Base-by-base conservation (phyloP, 2,797 vertebrate species). In the Streptopelia turtur region DNA sequence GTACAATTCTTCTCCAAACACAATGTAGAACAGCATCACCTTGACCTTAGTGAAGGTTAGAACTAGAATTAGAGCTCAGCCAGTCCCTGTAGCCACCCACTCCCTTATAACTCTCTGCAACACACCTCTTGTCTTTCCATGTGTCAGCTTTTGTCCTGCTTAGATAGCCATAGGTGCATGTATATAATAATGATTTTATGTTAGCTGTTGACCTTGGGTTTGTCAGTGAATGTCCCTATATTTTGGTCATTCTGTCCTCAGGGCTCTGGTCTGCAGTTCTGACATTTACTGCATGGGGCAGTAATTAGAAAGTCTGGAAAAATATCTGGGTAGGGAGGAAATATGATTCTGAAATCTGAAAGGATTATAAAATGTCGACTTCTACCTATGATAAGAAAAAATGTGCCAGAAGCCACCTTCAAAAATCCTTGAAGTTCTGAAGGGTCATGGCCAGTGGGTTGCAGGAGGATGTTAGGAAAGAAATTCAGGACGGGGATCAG, bases 81-180 rank as follows among this genome's bases (percentile, higher is more conserved):
- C 13, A 6, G 33, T 16, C 0, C 0, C 37, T 1, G 3, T 30
- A 63, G 28, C 63, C 21, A 1, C 9, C 10, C 4, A 6, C 15
- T 70, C 31, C 16, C 1, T 4, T 10, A 12, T 6, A 23, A 10
- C 35, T 53, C 47, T 53, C 45, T 39, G 12, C 21, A 9, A 47
- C 10, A 10, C 33, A 16, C 5, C 4, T 35, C 47, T 65, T 74
- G n/a, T 35, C 68, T 55, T 61, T n/a, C 28, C 33, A 0, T 1
- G 13, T 13, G 63, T 37, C 30, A 22, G 16, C 4, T 37, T 65
- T 37, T 31, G 15, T 56, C 66, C 64, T 69, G 30, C 68, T 47
- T 5, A 43, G 16, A 23, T 16, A 66, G 45, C 31, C 5, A 1
- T 24, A 43, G 22, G 33, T 22, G 45, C 31, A 56, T 0, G 0